Evolutionary conservation across 2,113 vertebrate genomes (phyloP).

Genomic region (Gadus macrocephalus): DNA sequence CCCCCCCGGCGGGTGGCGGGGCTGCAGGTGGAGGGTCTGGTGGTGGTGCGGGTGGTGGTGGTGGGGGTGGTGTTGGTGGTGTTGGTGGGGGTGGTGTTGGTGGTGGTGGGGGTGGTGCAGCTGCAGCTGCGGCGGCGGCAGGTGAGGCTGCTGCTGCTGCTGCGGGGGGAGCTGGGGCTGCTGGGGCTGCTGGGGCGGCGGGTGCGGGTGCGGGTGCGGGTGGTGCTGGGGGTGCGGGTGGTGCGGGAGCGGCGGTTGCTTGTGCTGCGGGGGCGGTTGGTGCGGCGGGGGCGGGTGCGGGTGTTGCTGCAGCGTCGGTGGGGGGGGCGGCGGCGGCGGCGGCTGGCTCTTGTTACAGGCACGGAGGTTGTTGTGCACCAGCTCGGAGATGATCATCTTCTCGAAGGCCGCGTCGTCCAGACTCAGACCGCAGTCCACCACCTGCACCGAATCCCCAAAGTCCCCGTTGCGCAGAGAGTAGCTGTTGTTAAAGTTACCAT

Average conservation of each 20-base stretch:
- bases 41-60: background rate
- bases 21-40: background rate
- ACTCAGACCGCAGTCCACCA: constrained; percentile 96
- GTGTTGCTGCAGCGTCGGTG: background rate
- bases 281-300: background rate
- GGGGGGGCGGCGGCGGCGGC: constrained; percentile 2
- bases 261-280: background rate
- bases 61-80: background rate
- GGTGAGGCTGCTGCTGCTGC: constrained; percentile 45
- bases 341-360: constrained; percentile 86
- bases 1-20: background rate
- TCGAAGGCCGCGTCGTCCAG: constrained; percentile 97
- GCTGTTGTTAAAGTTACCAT: constrained; percentile 99
- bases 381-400: constrained; percentile 99
- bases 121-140: constrained; percentile 19
- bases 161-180: background rate
- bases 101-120: background rate
- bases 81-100: background rate
- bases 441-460: constrained; percentile 89
- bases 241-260: background rate
- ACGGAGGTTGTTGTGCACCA: constrained; percentile 98
- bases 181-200: background rate
- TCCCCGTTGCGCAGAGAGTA: constrained; percentile 96
- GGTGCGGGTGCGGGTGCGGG: background rate
- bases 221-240: constrained; percentile 3